Conservation (phyloP, 2,113 vertebrate genomes). For the Plecotus auritus region DNA sequence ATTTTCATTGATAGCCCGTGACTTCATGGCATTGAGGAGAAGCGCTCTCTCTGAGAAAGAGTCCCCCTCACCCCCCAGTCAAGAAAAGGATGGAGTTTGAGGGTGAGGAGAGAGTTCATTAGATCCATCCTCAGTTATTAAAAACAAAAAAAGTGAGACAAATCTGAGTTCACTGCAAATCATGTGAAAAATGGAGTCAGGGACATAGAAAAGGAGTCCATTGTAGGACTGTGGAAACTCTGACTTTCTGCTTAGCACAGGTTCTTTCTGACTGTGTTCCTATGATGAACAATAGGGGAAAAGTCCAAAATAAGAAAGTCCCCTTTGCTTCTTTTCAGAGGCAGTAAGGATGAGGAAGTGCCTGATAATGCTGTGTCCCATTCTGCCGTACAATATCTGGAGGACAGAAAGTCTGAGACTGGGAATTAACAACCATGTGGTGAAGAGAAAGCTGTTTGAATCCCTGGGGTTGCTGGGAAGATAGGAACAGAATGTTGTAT, state of each 20-base stretch:
- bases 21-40: background rate
- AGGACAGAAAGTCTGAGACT: background rate
- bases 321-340: background rate
- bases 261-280: background rate
- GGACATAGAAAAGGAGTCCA: background rate
- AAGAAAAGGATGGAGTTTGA: background rate
- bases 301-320: background rate
- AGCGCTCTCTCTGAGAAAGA: background rate
- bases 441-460: background rate
- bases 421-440: background rate
- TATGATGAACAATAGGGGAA: background rate
- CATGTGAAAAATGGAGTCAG: background rate
- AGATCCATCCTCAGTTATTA: background rate
- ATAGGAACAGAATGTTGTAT: background rate
- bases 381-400: background rate
- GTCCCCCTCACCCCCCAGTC: fast-evolving
- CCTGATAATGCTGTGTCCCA: background rate
- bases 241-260: background rate
- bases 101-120: background rate
- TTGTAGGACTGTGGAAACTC: background rate
- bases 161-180: background rate
- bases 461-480: background rate
- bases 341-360: background rate
- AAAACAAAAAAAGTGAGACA: background rate
- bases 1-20: background rate